Conservation (phyloP, 2,888 invertebrate species). For the Trimorus sp. region DNA sequence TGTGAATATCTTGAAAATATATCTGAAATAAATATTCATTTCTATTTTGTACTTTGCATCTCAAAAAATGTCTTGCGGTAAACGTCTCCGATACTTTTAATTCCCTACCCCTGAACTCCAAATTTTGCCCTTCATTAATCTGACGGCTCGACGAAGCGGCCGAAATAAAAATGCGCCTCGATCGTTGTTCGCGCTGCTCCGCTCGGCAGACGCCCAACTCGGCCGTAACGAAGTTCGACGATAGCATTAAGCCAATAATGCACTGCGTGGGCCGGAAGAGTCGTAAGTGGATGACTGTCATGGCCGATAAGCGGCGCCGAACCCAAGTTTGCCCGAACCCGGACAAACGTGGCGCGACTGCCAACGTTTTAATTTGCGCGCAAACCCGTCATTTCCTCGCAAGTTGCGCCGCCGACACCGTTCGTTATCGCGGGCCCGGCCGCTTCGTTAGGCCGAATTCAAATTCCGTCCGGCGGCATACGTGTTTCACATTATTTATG, state of each 20-base stretch:
- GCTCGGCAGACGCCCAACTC: constrained; percentile 47
- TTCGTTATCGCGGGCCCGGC: constrained; percentile 19
- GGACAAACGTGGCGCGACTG: constrained; percentile 54
- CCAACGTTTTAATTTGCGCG: constrained; percentile 51
- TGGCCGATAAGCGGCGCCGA: constrained; percentile 57
- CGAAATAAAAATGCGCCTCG: no score
- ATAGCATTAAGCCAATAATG: constrained; percentile 66
- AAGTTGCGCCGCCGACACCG: constrained; percentile 37
- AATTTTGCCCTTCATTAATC: no score
- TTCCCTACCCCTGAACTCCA: no score
- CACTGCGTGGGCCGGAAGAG: constrained; percentile 61
- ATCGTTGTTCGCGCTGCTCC: no score
- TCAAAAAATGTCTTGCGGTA: no score
- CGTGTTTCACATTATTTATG: constrained; percentile 37
- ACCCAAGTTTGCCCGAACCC: constrained; percentile 55
- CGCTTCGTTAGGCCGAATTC: constrained; percentile 34
- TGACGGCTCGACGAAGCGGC: no score
- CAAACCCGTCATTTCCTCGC: constrained; percentile 43
- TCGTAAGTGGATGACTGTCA: constrained; percentile 67
- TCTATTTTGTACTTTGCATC: no score
- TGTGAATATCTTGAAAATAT: no score
- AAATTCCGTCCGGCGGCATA: constrained; percentile 14
- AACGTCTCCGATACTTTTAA: no score
- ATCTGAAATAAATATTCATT: no score
- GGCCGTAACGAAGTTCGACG: constrained; percentile 62